These are phyloP conservation scores for Meiosimyza decipiens DNA, from an alignment of 2,888 invertebrate species.

Conservation along the genomic window DNA sequence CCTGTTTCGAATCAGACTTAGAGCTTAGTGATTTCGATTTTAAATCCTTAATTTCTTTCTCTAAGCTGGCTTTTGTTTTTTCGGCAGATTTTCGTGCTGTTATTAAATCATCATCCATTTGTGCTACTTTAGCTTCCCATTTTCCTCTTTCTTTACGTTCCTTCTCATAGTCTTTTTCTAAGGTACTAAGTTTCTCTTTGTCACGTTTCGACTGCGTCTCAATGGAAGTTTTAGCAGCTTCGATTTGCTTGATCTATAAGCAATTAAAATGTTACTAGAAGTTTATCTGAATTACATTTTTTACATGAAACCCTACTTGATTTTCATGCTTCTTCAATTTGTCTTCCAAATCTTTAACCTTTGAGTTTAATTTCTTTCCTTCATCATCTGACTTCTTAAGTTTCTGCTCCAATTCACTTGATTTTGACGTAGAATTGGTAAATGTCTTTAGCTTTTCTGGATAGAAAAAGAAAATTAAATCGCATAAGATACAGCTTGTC, in stretches of 20 bases:
- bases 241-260: slow-evolving; percentile 67
- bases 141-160: slow-evolving; percentile 74
- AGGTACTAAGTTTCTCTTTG: slow-evolving; percentile 66
- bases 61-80: slow-evolving; percentile 74
- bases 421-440: slow-evolving; percentile 70
- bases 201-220: slow-evolving; percentile 68
- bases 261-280: slow-evolving; percentile 3
- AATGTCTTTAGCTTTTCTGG: slow-evolving; percentile 57
- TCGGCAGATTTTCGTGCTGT: slow-evolving; percentile 75
- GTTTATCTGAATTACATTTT: neutral
- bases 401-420: slow-evolving; percentile 75
- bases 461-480: slow-evolving; percentile 21
- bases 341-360: slow-evolving; percentile 67
- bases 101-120: slow-evolving; percentile 71
- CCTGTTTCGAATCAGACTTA: slow-evolving; percentile 75
- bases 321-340: slow-evolving; percentile 69
- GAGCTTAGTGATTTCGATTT: slow-evolving; percentile 72
- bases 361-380: slow-evolving; percentile 72
- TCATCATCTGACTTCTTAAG: slow-evolving; percentile 77
- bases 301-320: slow-evolving; percentile 53
- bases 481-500: too few species aligned
- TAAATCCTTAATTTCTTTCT: slow-evolving; percentile 81
- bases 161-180: slow-evolving; percentile 75
- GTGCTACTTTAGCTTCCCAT: slow-evolving; percentile 73
- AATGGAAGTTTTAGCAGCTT: slow-evolving; percentile 65